Evolutionary conservation across 1,140 invertebrate genomes (phyloP), one percentile per base, ranked within the genome.

Genomic region (Lasioglossum baleicum): DNA sequence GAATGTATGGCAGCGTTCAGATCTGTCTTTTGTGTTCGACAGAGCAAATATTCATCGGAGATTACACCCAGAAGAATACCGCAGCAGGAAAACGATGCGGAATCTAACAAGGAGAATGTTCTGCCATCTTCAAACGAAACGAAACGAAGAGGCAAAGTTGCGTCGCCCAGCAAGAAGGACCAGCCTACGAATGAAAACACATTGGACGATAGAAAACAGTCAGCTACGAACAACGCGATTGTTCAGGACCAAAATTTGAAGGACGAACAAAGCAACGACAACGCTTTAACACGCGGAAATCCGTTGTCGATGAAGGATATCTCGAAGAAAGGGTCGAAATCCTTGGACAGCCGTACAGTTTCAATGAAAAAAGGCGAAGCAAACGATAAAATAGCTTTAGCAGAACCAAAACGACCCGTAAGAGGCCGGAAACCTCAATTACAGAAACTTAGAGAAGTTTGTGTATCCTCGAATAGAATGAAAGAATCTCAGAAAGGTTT

Each of bases 91-190:
- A 77, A 20, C 2, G 83, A 88, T 63, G 15, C 11, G 7, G 88
- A 90, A 73, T 89, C 76, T 0, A 80, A 90, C 67, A 90, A 89
- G 56, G 88, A 90, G 56, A 90, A 90, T 51, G 11, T 67, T 44
- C 67, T 66, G 35, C 87, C 88, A 8, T 22, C 56, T 0, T 11
- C 2, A 0, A 77, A 70, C n/a, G 79, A 65, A 15, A 26, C 7
- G 0, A 88, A 85, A 69, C 67, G 74, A 3, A 88, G 85, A 31
- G 20, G 20, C 3, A 82, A 83, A 31, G 10, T 22, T n/a, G 42
- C 15, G 17, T 40, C 67, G 22, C 13, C 61, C 20, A 71, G 69
- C 13, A 17, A 17, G 31, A 15, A 61, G 66, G n/a, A 35, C 1
- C 11, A 5, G 35, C 0, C 8, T 51, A 15, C 15, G 2, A 40